phyloP scores from a whole-genome alignment of 2,797 vertebrate genomes.

The Sphenopsis melanotis region DNA sequence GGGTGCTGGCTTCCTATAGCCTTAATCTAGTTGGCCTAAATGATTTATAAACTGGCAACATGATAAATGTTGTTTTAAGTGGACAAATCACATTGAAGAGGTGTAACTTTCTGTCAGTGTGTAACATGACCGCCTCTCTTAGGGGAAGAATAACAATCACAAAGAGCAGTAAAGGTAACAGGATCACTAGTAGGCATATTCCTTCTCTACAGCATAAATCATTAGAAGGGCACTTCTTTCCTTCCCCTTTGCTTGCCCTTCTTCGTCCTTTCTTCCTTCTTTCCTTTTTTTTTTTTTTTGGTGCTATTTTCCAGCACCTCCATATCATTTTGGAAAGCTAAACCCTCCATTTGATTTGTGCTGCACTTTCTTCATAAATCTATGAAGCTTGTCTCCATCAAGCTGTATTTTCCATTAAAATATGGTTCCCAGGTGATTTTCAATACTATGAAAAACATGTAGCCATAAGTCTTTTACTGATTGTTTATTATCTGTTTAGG shows the following conservation, averaged over 20 bases:
- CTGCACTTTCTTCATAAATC: slow-evolving; percentile 79
- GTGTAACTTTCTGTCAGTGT: slow-evolving; percentile 69
- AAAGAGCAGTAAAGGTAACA: slow-evolving; percentile 24
- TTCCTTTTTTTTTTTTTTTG: not conserved
- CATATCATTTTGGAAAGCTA: slow-evolving; percentile 63
- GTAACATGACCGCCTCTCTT: slow-evolving; percentile 59
- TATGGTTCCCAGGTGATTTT: slow-evolving; percentile 82
- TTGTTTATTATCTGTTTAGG: slow-evolving; percentile 81
- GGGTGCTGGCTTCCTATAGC: slow-evolving; percentile 73
- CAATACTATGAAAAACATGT: slow-evolving; percentile 78
- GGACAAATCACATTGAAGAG: slow-evolving; percentile 71
- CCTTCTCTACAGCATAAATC: slow-evolving; percentile 74
- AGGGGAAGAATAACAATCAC: slow-evolving; percentile 55
- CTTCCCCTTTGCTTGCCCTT: slow-evolving; percentile 19
- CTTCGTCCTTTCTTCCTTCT: not conserved
- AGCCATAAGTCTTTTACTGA: slow-evolving; percentile 75
- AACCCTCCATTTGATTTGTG: slow-evolving; percentile 76
- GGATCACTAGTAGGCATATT: slow-evolving; percentile 59
- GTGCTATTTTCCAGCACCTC: slow-evolving; percentile 2
- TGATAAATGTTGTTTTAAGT: slow-evolving; percentile 77
- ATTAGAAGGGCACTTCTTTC: slow-evolving; percentile 16
- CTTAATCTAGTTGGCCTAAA: slow-evolving; percentile 77
- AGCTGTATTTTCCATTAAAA: slow-evolving; percentile 85
- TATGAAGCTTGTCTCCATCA: slow-evolving; percentile 71
- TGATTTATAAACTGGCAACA: slow-evolving; percentile 81